Conservation (phyloP, 2,113 vertebrate species). For the Haemorhous mexicanus region DNA sequence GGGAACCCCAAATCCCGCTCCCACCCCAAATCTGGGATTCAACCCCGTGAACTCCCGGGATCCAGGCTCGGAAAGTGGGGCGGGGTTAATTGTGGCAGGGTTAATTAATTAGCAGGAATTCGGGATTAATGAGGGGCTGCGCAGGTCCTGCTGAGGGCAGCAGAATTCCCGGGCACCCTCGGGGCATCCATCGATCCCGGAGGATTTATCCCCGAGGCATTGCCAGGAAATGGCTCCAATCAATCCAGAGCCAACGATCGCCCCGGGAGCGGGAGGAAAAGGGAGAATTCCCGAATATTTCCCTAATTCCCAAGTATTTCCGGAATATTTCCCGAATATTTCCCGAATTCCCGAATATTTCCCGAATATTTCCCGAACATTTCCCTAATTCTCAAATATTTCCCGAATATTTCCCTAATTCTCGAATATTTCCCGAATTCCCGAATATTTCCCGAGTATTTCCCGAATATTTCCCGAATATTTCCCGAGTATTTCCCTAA, state of each 20-base stretch:
- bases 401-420: no score
- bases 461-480: no score
- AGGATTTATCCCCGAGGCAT: not conserved
- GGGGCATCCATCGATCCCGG: not conserved
- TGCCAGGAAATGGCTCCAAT: not conserved
- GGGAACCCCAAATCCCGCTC: not conserved
- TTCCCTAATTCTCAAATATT: no score
- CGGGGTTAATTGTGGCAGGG: not conserved
- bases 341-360: no score
- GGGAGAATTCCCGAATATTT: not conserved
- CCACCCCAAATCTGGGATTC: not conserved
- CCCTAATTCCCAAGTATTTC: no score
- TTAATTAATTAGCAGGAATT: no score
- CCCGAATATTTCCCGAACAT: no score
- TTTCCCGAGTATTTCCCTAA: no score
- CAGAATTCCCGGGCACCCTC: not conserved
- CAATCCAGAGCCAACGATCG: not conserved
- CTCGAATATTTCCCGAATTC: no score
- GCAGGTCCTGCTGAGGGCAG: not conserved
- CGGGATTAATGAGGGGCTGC: no score
- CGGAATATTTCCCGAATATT: no score
- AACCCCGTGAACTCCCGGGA: not conserved
- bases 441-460: no score
- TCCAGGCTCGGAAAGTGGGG: accelerated
- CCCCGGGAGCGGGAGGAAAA: not conserved